Evolutionary conservation across 2,113 vertebrate genomes (phyloP).

Genomic region (Cathartes aura): DNA sequence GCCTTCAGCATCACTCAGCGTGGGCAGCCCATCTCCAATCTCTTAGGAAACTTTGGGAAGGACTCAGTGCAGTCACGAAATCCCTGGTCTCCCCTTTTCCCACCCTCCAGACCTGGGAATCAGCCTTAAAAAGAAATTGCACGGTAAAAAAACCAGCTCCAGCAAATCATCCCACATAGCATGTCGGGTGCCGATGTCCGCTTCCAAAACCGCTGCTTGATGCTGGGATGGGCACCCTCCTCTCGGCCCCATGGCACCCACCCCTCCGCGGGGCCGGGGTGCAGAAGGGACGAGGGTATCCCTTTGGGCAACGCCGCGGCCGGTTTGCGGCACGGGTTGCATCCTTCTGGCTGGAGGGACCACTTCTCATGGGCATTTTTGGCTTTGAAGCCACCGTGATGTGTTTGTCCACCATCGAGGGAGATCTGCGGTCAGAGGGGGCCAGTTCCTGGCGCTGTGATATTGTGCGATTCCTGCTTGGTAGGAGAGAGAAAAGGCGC

Average conservation of each 20-base stretch:
- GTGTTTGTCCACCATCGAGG: fast-evolving
- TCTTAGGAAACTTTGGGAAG: neutral
- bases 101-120: neutral
- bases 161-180: fast-evolving
- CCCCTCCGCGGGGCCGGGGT: fast-evolving
- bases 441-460: neutral
- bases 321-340: fast-evolving
- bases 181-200: fast-evolving
- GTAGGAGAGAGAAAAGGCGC: neutral
- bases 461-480: neutral
- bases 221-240: neutral
- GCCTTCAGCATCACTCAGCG: neutral
- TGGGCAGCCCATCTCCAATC: neutral
- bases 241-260: neutral
- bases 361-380: neutral
- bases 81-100: neutral
- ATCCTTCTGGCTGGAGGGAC: neutral
- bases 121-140: neutral
- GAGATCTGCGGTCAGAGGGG: fast-evolving
- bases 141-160: fast-evolving
- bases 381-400: neutral
- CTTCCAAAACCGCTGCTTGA: neutral
- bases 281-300: neutral
- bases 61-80: neutral
- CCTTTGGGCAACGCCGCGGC: fast-evolving